Base-by-base conservation (phyloP, 2,113 vertebrate species). In the rat (Rattus norvegicus) region DNA sequence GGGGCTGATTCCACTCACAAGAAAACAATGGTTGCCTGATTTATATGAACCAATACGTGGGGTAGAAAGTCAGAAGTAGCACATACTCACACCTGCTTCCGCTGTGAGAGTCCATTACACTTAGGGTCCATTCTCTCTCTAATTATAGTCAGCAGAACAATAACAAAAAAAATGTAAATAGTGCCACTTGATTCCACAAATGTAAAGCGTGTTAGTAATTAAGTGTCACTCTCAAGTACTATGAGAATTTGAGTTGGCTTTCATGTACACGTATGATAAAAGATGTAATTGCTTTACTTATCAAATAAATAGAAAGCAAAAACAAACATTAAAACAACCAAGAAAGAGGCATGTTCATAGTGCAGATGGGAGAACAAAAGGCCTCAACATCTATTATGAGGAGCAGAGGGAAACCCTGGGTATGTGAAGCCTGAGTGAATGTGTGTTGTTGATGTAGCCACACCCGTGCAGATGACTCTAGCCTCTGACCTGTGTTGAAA, bases 231-330 rank as follows among this genome's bases (percentile, higher is more conserved):
- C 43, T 88, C 73, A 39, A 59, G 11, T 88, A 83, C 91, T 95
- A 26, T 75, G 76, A 93, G 47, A 92, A 93, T 86, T 56, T 84
- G 76, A 94, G 43, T 36, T 26, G 76, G 28, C 7, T 92, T 95
- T 73, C 6, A 88, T 63, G 87, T 90, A 79, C 14, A 85, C 22
- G 49, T 24, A 36, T 5, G 79, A 79, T 86, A 39, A 93, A 89
- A 94, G 54, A 95, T 61, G 73, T 63, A 69, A 24, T 92, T 56
- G 43, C 70, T 63, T 77, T 80, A 49, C 69, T 84, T 79, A 87
- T 49, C 39, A 56, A 93, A 93, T 84, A 85, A 94, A 76, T 80
- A 70, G 9, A 13, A 79, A 79, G 63, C 59, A n/a, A 80, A 75
- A 95, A 91, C 28, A 81, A 90, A 88, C 61, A 33, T 91, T 84